These are phyloP conservation scores for Aselliscus stoliczkanus DNA, from an alignment of 2,797 vertebrate species.

Conservation along the genomic window DNA sequence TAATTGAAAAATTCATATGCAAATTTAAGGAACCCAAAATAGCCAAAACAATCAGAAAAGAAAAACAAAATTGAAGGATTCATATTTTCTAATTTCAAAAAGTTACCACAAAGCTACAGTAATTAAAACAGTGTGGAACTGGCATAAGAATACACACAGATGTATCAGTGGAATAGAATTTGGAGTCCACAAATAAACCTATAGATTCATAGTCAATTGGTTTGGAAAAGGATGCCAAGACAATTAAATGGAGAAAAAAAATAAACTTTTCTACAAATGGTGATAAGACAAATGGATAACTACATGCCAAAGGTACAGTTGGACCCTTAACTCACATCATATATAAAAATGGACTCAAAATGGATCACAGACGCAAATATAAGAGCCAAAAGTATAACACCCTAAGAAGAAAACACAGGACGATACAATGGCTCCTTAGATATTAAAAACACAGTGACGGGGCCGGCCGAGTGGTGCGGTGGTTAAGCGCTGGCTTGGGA, in stretches of 20 bases:
- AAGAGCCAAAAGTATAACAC: neutral
- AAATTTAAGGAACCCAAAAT: neutral
- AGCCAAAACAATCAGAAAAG: neutral
- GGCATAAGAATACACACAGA: neutral
- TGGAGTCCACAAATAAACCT: neutral
- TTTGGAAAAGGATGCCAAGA: neutral
- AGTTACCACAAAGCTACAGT: neutral
- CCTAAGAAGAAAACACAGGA: neutral
- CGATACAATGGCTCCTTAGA: neutral
- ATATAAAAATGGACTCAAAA: neutral
- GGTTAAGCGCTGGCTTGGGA: too few relatives aligned
- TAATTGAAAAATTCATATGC: neutral
- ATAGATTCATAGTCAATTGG: neutral
- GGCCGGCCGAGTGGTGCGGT: too few relatives aligned
- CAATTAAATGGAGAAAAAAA: neutral
- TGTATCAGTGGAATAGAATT: neutral
- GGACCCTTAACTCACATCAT: neutral
- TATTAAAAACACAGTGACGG: neutral
- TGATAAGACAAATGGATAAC: neutral
- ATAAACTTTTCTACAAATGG: neutral
- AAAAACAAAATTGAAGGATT: neutral
- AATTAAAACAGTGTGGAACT: neutral
- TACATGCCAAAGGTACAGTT: neutral
- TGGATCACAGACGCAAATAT: neutral
- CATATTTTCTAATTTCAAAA: neutral